Percentiles rank a stretch among this genome's conserved stretches.
These are phyloP conservation scores for Carlito syrichta DNA, from an alignment of 2,113 vertebrate genomes.

Conservation along the genomic window DNA sequence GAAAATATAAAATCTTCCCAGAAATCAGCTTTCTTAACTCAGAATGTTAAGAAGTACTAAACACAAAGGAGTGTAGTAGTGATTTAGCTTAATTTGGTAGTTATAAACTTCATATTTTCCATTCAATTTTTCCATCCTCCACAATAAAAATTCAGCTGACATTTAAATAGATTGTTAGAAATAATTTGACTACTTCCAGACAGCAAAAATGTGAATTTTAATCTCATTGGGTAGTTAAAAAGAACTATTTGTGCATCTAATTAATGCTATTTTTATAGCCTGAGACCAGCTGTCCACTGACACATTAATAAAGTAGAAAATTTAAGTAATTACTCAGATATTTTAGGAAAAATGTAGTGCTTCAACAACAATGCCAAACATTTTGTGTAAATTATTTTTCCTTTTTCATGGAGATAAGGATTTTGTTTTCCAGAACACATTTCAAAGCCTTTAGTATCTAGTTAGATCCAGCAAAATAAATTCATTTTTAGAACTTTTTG, in stretches of 20 bases:
- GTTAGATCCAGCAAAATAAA: not conserved
- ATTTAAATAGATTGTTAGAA: not conserved
- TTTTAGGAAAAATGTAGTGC: constrained; percentile 55
- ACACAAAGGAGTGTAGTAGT: not conserved
- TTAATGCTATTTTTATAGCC: constrained; percentile 40
- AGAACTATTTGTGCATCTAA: constrained; percentile 23
- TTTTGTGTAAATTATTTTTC: constrained; percentile 1
- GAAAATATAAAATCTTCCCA: not conserved
- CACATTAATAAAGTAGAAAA: constrained; percentile 8
- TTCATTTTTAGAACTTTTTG: not conserved
- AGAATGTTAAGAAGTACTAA: not conserved
- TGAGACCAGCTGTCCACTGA: constrained; percentile 38
- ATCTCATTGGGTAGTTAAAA: not conserved
- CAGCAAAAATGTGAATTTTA: constrained; percentile 38
- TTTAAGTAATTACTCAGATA: constrained; percentile 54
- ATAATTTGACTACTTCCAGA: constrained; percentile 13
- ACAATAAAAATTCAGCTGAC: not conserved
- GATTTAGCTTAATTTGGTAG: not conserved
- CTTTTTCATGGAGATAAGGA: not conserved
- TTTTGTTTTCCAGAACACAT: not conserved
- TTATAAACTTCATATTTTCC: not conserved
- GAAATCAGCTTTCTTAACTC: not conserved
- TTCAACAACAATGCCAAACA: not conserved
- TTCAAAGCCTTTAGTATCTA: not conserved
- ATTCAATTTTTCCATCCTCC: not conserved